Evolutionary conservation across 2,888 invertebrate species (phyloP).

Genomic region (Cabera pusaria): DNA sequence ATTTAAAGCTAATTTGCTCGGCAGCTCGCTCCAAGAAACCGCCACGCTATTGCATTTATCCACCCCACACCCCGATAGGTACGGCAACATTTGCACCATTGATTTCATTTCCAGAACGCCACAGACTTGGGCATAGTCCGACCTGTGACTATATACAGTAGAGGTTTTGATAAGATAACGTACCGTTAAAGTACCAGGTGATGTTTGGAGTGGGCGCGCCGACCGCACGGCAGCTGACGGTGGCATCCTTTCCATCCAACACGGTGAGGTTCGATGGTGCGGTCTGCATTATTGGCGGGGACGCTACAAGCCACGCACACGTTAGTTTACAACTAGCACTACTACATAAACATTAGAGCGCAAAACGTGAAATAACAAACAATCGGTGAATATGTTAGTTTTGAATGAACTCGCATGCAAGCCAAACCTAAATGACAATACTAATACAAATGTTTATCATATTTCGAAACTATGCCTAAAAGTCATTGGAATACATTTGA

Average conservation of each 20-base stretch:
- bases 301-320: slow-evolving; percentile 87
- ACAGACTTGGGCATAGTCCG: no score
- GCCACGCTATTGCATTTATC: no score
- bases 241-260: slow-evolving; percentile 96
- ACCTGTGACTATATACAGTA: no score
- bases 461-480: no score
- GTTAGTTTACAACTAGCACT: slow-evolving; percentile 46
- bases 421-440: slow-evolving; percentile 1
- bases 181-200: slow-evolving; percentile 96
- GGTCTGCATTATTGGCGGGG: slow-evolving; percentile 93
- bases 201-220: slow-evolving; percentile 96
- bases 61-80: no score
- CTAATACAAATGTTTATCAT: no score
- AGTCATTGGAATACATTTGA: no score
- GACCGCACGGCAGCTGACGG: slow-evolving; percentile 92
- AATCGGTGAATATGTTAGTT: slow-evolving; percentile 13
- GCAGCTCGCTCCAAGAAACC: no score
- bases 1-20: no score
- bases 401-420: slow-evolving; percentile 13
- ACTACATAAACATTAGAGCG: slow-evolving; percentile 14
- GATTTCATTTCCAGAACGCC: no score
- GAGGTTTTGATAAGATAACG: slow-evolving; percentile 55
- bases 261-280: slow-evolving; percentile 94
- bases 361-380: slow-evolving; percentile 25
- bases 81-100: no score